These are phyloP conservation scores for Nemoura dubitans DNA, from an alignment of 2,888 invertebrate species.

Conservation along the genomic window DNA sequence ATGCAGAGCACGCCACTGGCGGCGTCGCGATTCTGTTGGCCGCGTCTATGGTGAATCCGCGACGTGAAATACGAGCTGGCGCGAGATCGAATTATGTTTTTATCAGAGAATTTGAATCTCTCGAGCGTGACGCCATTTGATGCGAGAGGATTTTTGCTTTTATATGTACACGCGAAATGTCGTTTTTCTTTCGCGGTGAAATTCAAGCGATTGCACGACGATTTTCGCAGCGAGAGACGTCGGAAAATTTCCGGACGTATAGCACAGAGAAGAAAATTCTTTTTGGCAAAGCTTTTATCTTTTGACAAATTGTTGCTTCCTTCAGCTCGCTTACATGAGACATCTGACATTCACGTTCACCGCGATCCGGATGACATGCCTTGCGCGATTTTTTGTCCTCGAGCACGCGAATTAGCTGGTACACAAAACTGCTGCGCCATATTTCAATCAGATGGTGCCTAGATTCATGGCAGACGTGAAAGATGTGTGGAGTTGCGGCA, in stretches of 20 bases:
- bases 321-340: not conserved
- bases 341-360: not conserved
- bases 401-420: not conserved
- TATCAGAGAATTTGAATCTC: not conserved
- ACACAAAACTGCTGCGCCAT: not conserved
- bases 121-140: not conserved
- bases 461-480: not conserved
- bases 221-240: not conserved
- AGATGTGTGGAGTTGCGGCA: not conserved
- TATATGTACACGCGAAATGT: not conserved
- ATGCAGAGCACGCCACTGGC: too few relatives aligned
- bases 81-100: too few relatives aligned
- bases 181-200: not conserved
- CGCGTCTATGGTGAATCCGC: not conserved
- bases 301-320: not conserved
- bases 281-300: not conserved
- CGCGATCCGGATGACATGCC: not conserved
- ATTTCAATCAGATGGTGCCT: not conserved
- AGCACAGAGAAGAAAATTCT: not conserved
- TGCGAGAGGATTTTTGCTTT: not conserved
- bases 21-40: not conserved
- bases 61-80: too few relatives aligned
- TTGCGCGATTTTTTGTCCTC: not conserved
- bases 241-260: not conserved
- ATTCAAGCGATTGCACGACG: not conserved